Conservation (phyloP, 2,888 invertebrate species). For the Trissolcus brochymenae region DNA sequence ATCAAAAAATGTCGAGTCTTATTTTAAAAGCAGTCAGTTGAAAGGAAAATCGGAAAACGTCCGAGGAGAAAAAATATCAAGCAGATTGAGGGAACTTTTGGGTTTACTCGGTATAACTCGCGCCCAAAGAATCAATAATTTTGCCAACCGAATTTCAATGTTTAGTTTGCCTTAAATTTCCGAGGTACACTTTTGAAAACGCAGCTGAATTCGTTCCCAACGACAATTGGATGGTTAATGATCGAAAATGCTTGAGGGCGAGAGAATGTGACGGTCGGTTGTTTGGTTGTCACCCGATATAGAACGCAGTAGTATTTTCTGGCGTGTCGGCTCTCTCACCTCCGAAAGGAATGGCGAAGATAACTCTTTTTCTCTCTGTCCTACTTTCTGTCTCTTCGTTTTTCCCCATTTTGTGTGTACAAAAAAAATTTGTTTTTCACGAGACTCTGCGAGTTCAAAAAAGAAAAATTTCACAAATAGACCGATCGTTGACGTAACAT, state of each 20-base stretch:
- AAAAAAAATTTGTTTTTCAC: conserved; percentile 53
- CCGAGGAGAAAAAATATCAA: no score
- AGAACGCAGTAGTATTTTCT: conserved; percentile 45
- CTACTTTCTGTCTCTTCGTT: conserved; percentile 49
- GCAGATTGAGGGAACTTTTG: background rate
- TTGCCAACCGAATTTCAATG: conserved; percentile 18
- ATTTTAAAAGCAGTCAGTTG: no score
- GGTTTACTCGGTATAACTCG: conserved; percentile 17
- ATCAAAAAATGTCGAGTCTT: no score
- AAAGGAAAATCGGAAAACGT: no score
- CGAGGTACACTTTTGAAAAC: conserved; percentile 15
- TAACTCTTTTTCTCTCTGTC: conserved; percentile 51
- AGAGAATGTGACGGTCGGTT: conserved; percentile 14
- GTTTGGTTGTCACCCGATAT: conserved; percentile 43
- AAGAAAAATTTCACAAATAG: conserved; percentile 56
- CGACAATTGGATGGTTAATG: background rate
- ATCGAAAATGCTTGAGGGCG: conserved; percentile 1
- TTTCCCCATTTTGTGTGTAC: conserved; percentile 29
- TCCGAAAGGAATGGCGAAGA: conserved; percentile 52
- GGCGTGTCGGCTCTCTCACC: conserved; percentile 53
- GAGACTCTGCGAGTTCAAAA: conserved; percentile 29
- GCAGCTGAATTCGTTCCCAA: conserved; percentile 2
- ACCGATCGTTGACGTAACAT: no score
- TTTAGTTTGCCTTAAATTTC: conserved; percentile 6
- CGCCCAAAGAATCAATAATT: conserved; percentile 40